These are phyloP conservation scores for Spilarctia lutea DNA, from an alignment of 2,888 invertebrate species.

Conservation along the genomic window DNA sequence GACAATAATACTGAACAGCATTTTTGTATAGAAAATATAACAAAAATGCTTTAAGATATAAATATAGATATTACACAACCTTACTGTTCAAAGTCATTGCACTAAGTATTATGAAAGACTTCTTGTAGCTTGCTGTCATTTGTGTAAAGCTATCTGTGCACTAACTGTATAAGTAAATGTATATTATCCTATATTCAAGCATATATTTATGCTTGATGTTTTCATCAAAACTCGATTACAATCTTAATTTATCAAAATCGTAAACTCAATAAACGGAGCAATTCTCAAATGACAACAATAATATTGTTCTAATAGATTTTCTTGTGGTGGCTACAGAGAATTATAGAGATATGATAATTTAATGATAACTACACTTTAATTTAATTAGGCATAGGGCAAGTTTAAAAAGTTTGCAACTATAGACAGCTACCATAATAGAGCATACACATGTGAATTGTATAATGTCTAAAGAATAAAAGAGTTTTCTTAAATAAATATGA, in stretches of 20 bases:
- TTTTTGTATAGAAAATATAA: conserved; percentile 16
- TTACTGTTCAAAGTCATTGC: conserved; percentile 24
- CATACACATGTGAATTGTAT: neutral
- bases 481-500: neutral
- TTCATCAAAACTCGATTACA: neutral
- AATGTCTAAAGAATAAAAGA: neutral
- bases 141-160: neutral
- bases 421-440: neutral
- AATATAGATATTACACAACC: conserved; percentile 44
- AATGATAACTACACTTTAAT: neutral
- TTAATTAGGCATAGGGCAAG: no score
- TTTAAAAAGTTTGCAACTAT: neutral
- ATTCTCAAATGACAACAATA: neutral
- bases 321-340: neutral
- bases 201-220: no score
- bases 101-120: no score
- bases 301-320: neutral
- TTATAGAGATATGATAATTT: neutral
- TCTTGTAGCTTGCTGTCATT: neutral
- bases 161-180: neutral
- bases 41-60: conserved; percentile 38
- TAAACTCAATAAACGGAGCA: neutral
- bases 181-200: neutral
- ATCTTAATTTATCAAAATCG: neutral
- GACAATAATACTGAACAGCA: conserved; percentile 32